Percentiles rank a stretch among this genome's conserved stretches.
Conservation (phyloP, 2,797 vertebrate genomes). For the Tadarida brasiliensis region DNA sequence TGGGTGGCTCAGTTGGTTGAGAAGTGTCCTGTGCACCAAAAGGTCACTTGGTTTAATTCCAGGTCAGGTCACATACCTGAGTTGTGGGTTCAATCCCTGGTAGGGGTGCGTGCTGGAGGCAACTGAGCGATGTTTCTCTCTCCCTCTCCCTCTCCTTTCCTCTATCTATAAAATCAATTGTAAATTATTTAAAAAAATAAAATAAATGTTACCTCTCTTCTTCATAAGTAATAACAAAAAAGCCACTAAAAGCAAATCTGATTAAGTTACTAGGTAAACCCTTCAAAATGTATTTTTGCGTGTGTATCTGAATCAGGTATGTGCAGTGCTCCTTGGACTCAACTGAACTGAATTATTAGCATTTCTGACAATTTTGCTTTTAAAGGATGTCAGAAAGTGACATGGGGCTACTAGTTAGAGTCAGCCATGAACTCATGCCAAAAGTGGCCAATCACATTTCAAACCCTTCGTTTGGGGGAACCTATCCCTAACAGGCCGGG, state of each 20-base stretch:
- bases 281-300: neutral
- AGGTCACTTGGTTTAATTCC: no score
- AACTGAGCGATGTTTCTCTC: no score
- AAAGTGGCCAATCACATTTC: conserved; percentile 54
- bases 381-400: conserved; percentile 70
- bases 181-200: no score
- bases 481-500: neutral
- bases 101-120: no score
- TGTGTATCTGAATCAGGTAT: neutral
- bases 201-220: neutral
- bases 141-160: no score
- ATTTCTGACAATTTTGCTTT: conserved; percentile 50
- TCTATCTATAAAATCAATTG: no score
- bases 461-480: neutral
- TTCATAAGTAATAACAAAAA: neutral
- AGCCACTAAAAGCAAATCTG: neutral
- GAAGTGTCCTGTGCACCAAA: no score
- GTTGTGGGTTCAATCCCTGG: no score
- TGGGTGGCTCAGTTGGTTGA: no score
- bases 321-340: neutral
- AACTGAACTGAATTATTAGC: conserved; percentile 41
- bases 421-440: neutral
- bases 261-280: neutral
- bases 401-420: conserved; percentile 44
- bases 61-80: no score